Base-by-base conservation (phyloP, 2,113 vertebrate genomes). In the Rattus rattus region DNA sequence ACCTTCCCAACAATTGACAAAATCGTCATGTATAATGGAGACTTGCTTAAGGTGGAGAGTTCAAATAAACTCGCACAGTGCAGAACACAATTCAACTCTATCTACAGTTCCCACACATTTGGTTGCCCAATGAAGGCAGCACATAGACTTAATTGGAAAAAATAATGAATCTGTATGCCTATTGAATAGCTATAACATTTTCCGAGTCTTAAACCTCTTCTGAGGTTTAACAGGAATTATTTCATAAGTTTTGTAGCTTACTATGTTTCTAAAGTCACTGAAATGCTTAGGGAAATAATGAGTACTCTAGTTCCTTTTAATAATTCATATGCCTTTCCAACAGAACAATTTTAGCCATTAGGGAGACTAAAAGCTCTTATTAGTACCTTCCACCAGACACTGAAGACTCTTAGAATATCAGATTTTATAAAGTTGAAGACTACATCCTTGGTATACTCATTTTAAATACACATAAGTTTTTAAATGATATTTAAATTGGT, bases 241-340 rank as follows among this genome's bases (percentile, higher is more conserved):
- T 93, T 26, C 63, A 49, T 77, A 39, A 39, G 10, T 97, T 94
- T 88, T 73, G 39, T 12, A 49, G 5, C 63, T 69, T 30, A 69
- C 28, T 24, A 12, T 49, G 33, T 88, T 93, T 30, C 75, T 61
- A 92, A 94, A 67, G 26, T 81, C 47, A 54, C 16, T 3, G 14
- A 86, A 95, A 91, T 54, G 6, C 59, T 86, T 7, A 16, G 28
- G 69, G 59, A 96, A 92, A 77, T 81, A 91, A 89, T 33, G 26
- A 94, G 65, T 52, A 73, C 7, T 56, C 39, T 22, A 63, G 52
- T 88, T 92, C 59, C 88, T 89, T 91, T 77, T 43, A 88, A 88
- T 95, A 95, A 93, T 84, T 75, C 85, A 76, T 67, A 9, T 79
- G 26, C 36, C 92, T 94, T 88, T 89, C 81, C 54, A 72, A n/a